Conservation (phyloP, 2,888 invertebrate species). For the Aquatica leii region DNA sequence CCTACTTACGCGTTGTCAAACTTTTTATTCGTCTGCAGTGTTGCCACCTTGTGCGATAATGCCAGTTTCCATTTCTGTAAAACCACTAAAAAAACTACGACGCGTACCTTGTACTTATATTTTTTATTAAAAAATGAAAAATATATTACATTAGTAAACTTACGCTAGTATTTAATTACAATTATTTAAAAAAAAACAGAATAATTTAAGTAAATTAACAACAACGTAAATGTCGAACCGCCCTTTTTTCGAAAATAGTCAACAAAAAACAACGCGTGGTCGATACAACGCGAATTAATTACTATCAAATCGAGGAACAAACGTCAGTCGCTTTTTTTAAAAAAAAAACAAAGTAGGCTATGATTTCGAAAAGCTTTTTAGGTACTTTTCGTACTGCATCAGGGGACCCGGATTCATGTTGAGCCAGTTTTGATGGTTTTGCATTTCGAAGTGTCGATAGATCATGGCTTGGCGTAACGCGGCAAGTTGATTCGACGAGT, state of each 20-base stretch:
- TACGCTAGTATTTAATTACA: conserved; percentile 30
- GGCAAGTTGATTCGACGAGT: conserved; percentile 45
- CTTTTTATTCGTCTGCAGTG: no score
- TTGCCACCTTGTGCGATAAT: no score
- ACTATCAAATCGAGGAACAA: conserved; percentile 11
- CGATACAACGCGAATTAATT: background rate
- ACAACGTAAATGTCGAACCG: conserved; percentile 17
- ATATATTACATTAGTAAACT: conserved; percentile 36
- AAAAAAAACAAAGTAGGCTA: conserved; percentile 45
- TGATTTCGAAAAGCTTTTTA: conserved; percentile 53
- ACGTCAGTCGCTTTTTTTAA: conserved; percentile 50
- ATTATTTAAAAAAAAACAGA: conserved; percentile 32
- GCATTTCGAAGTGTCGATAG: conserved; percentile 57
- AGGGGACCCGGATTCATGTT: conserved; percentile 51
- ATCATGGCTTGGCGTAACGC: conserved; percentile 59
- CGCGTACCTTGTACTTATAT: background rate
- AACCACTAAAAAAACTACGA: no score
- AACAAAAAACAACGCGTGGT: conserved; percentile 1
- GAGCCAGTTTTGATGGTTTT: conserved; percentile 57
- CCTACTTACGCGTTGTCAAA: no score
- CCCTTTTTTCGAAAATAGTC: background rate
- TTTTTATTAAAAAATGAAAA: conserved; percentile 37
- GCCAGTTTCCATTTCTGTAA: no score
- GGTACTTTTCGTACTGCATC: conserved; percentile 58
- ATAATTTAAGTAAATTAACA: conserved; percentile 32